Evolutionary conservation across 2,888 invertebrate genomes (phyloP).

Genomic region (Temnothorax unifasciatus): DNA sequence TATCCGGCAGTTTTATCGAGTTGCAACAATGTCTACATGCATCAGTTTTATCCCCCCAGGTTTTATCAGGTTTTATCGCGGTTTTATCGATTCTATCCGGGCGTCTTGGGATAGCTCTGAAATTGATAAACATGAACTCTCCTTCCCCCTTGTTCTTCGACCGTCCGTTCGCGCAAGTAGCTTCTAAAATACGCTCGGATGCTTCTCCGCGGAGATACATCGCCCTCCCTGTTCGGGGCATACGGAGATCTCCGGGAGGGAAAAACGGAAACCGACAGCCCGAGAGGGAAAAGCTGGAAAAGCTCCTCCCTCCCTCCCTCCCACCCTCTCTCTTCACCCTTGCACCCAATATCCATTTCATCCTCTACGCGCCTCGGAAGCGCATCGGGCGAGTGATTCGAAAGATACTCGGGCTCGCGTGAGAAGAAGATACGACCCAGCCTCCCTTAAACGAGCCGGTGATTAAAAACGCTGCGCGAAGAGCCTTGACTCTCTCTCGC

Average conservation of each 20-base stretch:
- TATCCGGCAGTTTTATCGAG: not conserved
- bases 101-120: constrained; percentile 7
- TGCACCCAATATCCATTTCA: constrained; percentile 59
- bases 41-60: constrained; percentile 4
- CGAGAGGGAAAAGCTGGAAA: not conserved
- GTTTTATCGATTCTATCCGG: constrained; percentile 36
- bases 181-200: constrained; percentile 25
- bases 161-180: constrained; percentile 33
- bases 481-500: constrained; percentile 8
- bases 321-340: not conserved
- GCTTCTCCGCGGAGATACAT: constrained; percentile 26
- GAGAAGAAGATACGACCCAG: not conserved
- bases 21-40: not conserved
- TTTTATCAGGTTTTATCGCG: not conserved
- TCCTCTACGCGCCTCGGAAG: constrained; percentile 27
- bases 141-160: constrained; percentile 15
- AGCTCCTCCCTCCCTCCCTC: not conserved
- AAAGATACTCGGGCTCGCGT: constrained; percentile 20
- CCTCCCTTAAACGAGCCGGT: constrained; percentile 9
- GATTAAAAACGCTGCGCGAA: constrained; percentile 38
- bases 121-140: constrained; percentile 45
- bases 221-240: not conserved
- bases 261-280: constrained; percentile 34
- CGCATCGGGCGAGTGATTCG: constrained; percentile 42
- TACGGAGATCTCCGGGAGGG: not conserved